These are phyloP conservation scores for Zaprionus lineosus DNA, from an alignment of 2,888 invertebrate genomes.

Conservation along the genomic window DNA sequence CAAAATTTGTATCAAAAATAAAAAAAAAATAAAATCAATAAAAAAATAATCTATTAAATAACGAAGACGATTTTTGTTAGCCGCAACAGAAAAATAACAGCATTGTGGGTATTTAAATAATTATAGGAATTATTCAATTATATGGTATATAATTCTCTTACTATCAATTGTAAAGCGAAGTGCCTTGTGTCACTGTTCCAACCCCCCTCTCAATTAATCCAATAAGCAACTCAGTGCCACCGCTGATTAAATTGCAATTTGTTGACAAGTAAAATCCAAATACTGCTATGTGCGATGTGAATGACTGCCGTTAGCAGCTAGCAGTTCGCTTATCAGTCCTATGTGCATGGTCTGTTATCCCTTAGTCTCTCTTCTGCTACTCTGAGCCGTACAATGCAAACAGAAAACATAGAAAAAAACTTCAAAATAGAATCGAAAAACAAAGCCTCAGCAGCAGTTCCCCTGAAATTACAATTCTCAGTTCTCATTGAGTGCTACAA, in stretches of 20 bases:
- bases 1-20: too few species aligned
- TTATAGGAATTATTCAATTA: too few species aligned
- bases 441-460: slow-evolving; percentile 30
- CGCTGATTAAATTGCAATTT: slow-evolving; percentile 32
- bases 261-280: slow-evolving; percentile 45
- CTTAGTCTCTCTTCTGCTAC: slow-evolving; percentile 3
- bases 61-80: too few species aligned
- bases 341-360: slow-evolving; percentile 5
- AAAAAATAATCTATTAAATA: too few species aligned
- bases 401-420: slow-evolving; percentile 35
- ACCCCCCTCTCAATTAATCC: neutral
- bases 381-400: slow-evolving; percentile 20
- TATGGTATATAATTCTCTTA: too few species aligned
- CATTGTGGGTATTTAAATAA: too few species aligned
- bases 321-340: slow-evolving; percentile 42
- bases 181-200: too few species aligned
- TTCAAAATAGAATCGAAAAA: slow-evolving; percentile 41
- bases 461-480: slow-evolving; percentile 26
- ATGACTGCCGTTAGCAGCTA: slow-evolving; percentile 39
- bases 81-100: too few species aligned
- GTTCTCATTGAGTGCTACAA: slow-evolving; percentile 31
- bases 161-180: too few species aligned
- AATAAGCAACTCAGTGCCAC: slow-evolving; percentile 7
- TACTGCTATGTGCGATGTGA: slow-evolving; percentile 45
- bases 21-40: too few species aligned